Evolutionary conservation across 2,113 vertebrate genomes (phyloP).

Genomic region (Prochilodus magdalenae): DNA sequence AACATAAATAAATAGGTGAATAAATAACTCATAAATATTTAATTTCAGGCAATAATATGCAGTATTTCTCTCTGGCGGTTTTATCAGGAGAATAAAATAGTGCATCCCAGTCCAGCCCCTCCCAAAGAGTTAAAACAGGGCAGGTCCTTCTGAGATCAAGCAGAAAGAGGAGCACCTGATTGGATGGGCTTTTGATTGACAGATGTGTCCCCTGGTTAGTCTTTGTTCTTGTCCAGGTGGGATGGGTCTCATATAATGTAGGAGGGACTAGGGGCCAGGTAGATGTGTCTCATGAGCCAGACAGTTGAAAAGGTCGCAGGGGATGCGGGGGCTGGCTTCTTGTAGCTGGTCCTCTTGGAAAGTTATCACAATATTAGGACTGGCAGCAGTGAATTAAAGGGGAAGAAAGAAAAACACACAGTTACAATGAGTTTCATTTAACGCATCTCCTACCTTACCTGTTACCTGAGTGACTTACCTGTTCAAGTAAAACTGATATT

Average conservation of each 20-base stretch:
- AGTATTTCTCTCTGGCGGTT: slow-evolving; percentile 31
- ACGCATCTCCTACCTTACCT: too few species aligned
- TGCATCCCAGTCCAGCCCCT: slow-evolving; percentile 12
- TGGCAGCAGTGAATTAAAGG: slow-evolving; percentile 70
- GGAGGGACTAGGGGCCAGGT: slow-evolving; percentile 75
- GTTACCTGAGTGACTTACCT: background rate
- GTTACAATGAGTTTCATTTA: slow-evolving; percentile 46
- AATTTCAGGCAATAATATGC: slow-evolving; percentile 18
- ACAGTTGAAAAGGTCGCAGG: slow-evolving; percentile 87
- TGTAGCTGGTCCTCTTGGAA: slow-evolving; percentile 80
- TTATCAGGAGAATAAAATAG: background rate
- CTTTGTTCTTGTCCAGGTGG: slow-evolving; percentile 20
- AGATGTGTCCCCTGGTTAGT: background rate
- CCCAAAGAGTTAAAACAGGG: slow-evolving; percentile 8
- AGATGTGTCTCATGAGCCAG: slow-evolving; percentile 81
- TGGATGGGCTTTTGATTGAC: slow-evolving; percentile 16
- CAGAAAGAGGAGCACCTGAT: slow-evolving; percentile 10
- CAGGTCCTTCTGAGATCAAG: slow-evolving; percentile 16
- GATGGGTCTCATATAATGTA: slow-evolving; percentile 1
- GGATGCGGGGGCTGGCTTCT: slow-evolving; percentile 77
- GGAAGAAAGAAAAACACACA: slow-evolving; percentile 50
- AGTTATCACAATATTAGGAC: slow-evolving; percentile 80
- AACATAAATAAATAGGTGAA: slow-evolving; percentile 61
- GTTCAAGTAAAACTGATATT: too few species aligned
- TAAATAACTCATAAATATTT: slow-evolving; percentile 58